A percentile compares a stretch with the other conserved stretches of the same genome.
These are phyloP conservation scores for Azorinus chamasolen DNA, from an alignment of 2,888 invertebrate species.

Conservation along the genomic window DNA sequence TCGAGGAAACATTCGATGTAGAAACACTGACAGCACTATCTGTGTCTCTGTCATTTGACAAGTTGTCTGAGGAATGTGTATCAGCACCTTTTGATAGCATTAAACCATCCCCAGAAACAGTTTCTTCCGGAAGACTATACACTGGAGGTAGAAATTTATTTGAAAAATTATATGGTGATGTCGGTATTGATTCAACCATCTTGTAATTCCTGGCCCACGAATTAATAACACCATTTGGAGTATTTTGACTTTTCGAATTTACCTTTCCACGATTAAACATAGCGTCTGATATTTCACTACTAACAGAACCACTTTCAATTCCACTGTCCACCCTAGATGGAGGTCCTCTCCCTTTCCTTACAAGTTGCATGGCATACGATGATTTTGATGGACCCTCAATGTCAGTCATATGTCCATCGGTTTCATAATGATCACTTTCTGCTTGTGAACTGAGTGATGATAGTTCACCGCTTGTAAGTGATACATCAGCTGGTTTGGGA, in stretches of 20 bases:
- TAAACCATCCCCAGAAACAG: background rate
- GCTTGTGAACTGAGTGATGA: constrained; percentile 77
- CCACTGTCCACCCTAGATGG: constrained; percentile 75
- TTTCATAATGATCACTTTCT: constrained; percentile 69
- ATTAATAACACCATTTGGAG: constrained; percentile 37
- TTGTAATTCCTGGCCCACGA: constrained; percentile 64
- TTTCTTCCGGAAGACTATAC: constrained; percentile 40
- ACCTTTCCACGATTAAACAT: constrained; percentile 57
- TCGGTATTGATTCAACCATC: constrained; percentile 38
- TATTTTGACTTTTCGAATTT: constrained; percentile 51
- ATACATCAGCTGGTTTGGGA: constrained; percentile 59
- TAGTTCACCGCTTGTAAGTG: constrained; percentile 76
- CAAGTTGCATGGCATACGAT: background rate
- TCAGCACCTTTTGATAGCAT: background rate
- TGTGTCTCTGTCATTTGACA: constrained; percentile 4
- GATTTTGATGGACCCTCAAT: constrained; percentile 47
- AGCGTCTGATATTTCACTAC: constrained; percentile 74
- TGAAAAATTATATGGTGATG: constrained; percentile 34
- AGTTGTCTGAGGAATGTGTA: too few relatives aligned
- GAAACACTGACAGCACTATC: constrained; percentile 22
- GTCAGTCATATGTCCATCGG: constrained; percentile 65
- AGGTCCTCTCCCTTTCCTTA: constrained; percentile 23
- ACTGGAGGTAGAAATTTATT: constrained; percentile 50
- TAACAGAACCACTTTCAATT: constrained; percentile 78
- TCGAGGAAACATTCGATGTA: background rate